These are phyloP conservation scores for Lacerta bilineata DNA, from an alignment of 2,797 vertebrate genomes.

Conservation along the genomic window DNA sequence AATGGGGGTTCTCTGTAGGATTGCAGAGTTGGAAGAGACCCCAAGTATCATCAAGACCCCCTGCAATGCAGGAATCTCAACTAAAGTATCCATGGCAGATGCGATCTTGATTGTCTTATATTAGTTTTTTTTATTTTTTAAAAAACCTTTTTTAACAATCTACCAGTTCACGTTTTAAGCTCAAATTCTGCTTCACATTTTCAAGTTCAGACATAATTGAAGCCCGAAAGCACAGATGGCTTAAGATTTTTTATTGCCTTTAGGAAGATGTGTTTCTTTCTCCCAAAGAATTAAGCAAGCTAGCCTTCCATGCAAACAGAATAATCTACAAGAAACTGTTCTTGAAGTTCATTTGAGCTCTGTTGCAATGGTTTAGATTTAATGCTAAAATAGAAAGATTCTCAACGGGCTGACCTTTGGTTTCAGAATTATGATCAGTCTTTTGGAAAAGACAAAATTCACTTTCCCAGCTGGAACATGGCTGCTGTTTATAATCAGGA, in stretches of 20 bases:
- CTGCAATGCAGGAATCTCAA: too few species aligned
- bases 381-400: slow-evolving; percentile 83
- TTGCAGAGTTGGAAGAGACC: too few species aligned
- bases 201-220: slow-evolving; percentile 91
- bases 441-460: slow-evolving; percentile 80
- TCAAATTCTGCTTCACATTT: slow-evolving; percentile 88
- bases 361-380: slow-evolving; percentile 83
- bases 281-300: slow-evolving; percentile 89
- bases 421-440: slow-evolving; percentile 74
- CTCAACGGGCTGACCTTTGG: slow-evolving; percentile 43
- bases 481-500: slow-evolving; percentile 35
- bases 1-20: background rate
- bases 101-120: slow-evolving; percentile 46
- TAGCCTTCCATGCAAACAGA: slow-evolving; percentile 86
- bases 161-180: slow-evolving; percentile 72
- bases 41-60: too few species aligned
- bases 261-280: slow-evolving; percentile 88
- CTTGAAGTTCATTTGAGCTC: slow-evolving; percentile 84
- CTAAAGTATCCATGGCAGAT: too few species aligned
- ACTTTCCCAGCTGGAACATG: slow-evolving; percentile 76
- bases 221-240: slow-evolving; percentile 88
- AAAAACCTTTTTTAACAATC: slow-evolving; percentile 68
- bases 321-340: slow-evolving; percentile 90
- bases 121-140: background rate
- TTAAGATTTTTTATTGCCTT: slow-evolving; percentile 86